Evolutionary conservation across 2,797 vertebrate species (phyloP), one percentile per base, ranked within the genome.

Genomic region (Tenualosa ilisha): DNA sequence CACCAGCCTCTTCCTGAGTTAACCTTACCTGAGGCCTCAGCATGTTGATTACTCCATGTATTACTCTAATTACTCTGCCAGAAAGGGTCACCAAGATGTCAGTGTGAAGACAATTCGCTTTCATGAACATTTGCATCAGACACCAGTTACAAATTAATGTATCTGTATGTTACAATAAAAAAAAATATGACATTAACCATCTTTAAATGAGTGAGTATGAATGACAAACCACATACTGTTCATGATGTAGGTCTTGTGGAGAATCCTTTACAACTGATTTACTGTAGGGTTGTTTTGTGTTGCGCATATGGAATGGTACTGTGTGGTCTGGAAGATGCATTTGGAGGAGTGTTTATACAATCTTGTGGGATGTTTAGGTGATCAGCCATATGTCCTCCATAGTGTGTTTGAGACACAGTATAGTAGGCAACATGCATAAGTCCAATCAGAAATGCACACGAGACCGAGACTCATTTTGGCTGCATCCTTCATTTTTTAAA

Each of bases 341-440:
- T 79, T 15, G 37, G 72, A 79, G 26, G 40, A 46, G 20, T 43
- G 40, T 79, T 79, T 79, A 79, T 11, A 79, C 72, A 43, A 17
- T 63, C 82, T 54, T 61, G 82, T 83, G 6, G 31, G 82, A 40
- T 83, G 72, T 43, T 79, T 79, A 79, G 72, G 40, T 79, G 37
- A 79, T 79, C 40, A 79, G 17, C 40, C 15, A 43, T 79, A 79
- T 43, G 72, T n/a, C 72, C 46, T 40, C 15, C 17, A 8, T 31
- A 31, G 31, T 31, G 31, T 79, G 37, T 46, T 46, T 46, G 40
- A 40, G 46, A 8, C 37, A 79, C 20, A 17, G 20, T 79, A 15
- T 3, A 22, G 1, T 22, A 43, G 72, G 17, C 72, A 79, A 63
- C 72, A 43, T 79, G 20, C 40, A 46, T 79, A 22, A 1, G 43